Percentiles rank a stretch among this genome's conserved stretches.
phyloP scores from a whole-genome alignment of 64 coral and sea anemone genomes.

The Platygyra sinensis region DNA sequence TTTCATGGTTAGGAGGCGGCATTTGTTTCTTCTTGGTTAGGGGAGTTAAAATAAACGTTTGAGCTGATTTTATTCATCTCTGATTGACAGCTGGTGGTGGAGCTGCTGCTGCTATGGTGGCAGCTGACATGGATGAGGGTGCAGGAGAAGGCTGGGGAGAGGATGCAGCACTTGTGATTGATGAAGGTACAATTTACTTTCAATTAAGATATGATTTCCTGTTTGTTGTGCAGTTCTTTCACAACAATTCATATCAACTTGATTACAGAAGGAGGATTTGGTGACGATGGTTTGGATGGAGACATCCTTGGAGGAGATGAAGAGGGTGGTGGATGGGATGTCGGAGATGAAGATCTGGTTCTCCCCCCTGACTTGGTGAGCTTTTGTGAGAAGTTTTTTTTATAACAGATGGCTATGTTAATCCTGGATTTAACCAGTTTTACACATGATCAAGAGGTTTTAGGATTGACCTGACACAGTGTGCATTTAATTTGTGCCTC shows the following conservation, averaged over 20 bases:
- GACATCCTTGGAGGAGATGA: constrained; percentile 81
- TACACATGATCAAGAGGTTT: neutral
- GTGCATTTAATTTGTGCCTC: neutral
- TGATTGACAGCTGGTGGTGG: constrained; percentile 48
- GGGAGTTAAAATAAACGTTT: neutral
- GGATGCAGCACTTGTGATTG: constrained; percentile 89
- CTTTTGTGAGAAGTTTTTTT: neutral
- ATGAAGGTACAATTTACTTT: constrained; percentile 69
- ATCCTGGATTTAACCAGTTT: neutral
- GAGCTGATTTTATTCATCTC: neutral
- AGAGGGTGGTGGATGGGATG: constrained; percentile 98
- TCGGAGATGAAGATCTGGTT: constrained; percentile 97
- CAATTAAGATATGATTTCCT: neutral
- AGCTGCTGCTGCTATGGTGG: constrained; percentile 73
- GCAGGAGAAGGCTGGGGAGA: constrained; percentile 93
- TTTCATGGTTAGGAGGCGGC: no score
- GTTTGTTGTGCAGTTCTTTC: neutral
- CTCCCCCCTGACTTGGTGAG: constrained; percentile 95
- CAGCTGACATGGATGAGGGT: constrained; percentile 64
- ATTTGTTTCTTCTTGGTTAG: no score
- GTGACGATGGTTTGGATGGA: constrained; percentile 61
- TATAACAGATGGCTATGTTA: neutral
- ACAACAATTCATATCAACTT: neutral
- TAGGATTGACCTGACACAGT: neutral
- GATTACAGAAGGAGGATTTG: constrained; percentile 84